A percentile compares a stretch with the other conserved stretches of the same genome.
These are phyloP conservation scores for Ovibos moschatus DNA, from an alignment of 2,113 vertebrate species.

Conservation along the genomic window DNA sequence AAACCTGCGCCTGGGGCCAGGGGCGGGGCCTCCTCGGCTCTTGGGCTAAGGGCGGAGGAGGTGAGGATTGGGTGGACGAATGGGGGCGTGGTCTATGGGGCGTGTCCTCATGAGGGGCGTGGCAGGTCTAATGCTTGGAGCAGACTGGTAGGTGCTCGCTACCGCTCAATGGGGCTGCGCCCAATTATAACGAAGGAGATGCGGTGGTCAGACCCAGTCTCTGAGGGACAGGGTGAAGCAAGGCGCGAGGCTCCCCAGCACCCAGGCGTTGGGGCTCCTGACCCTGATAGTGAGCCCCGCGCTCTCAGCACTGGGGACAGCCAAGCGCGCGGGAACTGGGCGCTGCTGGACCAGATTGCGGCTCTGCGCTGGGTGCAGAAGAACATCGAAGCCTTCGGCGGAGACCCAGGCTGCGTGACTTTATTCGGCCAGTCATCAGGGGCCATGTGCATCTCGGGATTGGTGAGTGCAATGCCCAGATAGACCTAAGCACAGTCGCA, in stretches of 20 bases:
- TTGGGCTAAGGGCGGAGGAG: fast-evolving
- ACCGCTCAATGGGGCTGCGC: fast-evolving
- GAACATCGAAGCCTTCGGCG: slow-evolving; percentile 84
- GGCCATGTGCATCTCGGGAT: slow-evolving; percentile 80
- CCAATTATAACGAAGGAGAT: background rate
- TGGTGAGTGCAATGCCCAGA: slow-evolving; percentile 6
- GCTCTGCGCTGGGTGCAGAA: slow-evolving; percentile 86
- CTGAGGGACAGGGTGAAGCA: background rate
- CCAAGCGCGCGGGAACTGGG: slow-evolving; percentile 82
- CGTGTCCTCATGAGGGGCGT: fast-evolving
- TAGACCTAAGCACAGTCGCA: background rate
- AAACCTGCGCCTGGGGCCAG: background rate
- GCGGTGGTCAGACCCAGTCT: background rate
- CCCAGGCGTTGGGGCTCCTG: background rate
- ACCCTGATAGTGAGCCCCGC: background rate
- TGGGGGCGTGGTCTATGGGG: background rate
- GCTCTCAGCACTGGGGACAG: slow-evolving; percentile 81
- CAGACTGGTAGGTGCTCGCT: fast-evolving
- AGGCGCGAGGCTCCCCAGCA: background rate
- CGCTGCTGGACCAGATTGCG: slow-evolving; percentile 85
- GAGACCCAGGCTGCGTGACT: slow-evolving; percentile 83
- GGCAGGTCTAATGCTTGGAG: no score
- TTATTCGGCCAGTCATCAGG: slow-evolving; percentile 85
- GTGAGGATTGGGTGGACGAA: background rate
- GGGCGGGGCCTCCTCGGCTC: background rate